These are phyloP conservation scores for Nymphalis urticae DNA, from an alignment of 2,888 invertebrate genomes.

Conservation along the genomic window DNA sequence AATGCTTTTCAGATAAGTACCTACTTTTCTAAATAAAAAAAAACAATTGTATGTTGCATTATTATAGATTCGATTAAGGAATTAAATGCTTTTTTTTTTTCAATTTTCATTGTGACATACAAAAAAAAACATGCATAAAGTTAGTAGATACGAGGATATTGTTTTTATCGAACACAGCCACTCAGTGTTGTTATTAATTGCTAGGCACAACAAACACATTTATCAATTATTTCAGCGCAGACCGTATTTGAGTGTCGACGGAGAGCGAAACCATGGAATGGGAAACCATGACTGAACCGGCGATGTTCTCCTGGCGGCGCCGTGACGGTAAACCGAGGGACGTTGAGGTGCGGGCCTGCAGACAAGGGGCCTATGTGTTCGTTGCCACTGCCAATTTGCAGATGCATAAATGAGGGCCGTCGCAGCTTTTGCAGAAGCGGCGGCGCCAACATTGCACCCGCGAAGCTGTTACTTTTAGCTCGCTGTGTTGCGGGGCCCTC, in stretches of 20 bases:
- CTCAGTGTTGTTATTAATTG: conserved; percentile 28
- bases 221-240: conserved; percentile 60
- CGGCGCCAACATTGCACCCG: conserved; percentile 63
- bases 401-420: conserved; percentile 83
- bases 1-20: background rate
- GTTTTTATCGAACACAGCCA: conserved; percentile 46
- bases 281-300: conserved; percentile 77
- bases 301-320: conserved; percentile 77
- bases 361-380: conserved; percentile 66
- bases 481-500: conserved; percentile 61
- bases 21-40: background rate
- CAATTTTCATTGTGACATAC: background rate
- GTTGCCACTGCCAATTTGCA: conserved; percentile 70
- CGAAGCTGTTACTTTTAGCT: conserved; percentile 73
- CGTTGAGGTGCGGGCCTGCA: conserved; percentile 76
- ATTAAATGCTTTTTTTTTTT: background rate
- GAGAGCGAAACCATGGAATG: conserved; percentile 85
- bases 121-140: conserved; percentile 26
- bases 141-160: conserved; percentile 25
- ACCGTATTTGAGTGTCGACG: conserved; percentile 86
- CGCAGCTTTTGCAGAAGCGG: conserved; percentile 61
- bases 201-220: conserved; percentile 21
- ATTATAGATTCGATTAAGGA: no score
- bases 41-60: no score
- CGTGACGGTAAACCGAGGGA: conserved; percentile 79